phyloP scores from a whole-genome alignment of 2,113 vertebrate genomes.

The Brienomyrus brachyistius region DNA sequence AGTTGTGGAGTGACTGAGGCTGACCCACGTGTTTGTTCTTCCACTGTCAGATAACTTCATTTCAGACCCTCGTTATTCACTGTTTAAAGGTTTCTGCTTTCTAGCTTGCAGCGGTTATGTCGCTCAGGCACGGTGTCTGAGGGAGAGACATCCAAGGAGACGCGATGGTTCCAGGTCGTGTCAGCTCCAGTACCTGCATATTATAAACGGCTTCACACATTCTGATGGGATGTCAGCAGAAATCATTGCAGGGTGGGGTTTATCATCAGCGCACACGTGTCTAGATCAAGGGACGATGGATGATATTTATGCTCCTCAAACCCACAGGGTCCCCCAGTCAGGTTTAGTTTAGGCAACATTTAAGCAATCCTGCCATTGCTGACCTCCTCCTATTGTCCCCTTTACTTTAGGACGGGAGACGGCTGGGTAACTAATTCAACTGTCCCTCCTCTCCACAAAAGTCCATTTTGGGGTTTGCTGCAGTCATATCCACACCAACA shows the following conservation, averaged over 20 bases:
- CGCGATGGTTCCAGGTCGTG: neutral
- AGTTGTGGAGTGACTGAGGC: neutral
- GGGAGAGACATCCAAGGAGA: neutral
- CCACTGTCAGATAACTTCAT: neutral
- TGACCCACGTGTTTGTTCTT: neutral
- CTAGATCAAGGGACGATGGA: conserved; percentile 34
- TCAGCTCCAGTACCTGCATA: conserved; percentile 52
- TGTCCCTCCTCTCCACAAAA: conserved; percentile 43
- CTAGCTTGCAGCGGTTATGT: neutral
- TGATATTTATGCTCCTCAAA: conserved; percentile 41
- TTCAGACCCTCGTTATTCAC: neutral
- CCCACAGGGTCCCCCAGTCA: conserved; percentile 50
- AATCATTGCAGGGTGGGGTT: conserved; percentile 36
- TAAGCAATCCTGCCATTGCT: conserved; percentile 56
- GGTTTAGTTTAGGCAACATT: conserved; percentile 49
- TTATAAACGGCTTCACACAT: conserved; percentile 57
- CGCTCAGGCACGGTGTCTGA: neutral
- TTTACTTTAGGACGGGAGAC: conserved; percentile 46
- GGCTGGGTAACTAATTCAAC: conserved; percentile 45
- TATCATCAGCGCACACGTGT: conserved; percentile 34
- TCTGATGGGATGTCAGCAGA: conserved; percentile 48
- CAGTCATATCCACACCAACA: conserved; percentile 38
- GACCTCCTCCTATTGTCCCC: conserved; percentile 57
- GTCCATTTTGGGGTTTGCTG: neutral
- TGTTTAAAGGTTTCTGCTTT: neutral